Base-by-base conservation (phyloP, 2,888 invertebrate species). In the Bembecia ichneumoniformis region DNA sequence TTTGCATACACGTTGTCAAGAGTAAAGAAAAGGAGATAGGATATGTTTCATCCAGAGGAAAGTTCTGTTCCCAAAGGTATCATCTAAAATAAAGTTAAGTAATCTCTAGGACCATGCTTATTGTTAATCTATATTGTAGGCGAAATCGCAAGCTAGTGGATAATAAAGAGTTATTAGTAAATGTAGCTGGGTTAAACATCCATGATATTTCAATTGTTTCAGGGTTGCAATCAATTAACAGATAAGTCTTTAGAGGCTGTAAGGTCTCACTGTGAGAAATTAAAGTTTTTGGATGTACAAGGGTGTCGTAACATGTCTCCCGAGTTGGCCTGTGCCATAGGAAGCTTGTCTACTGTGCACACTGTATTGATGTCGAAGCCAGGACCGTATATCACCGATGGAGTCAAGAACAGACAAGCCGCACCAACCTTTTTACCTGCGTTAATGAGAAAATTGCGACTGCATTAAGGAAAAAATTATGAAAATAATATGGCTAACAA, bases 211-310 rank as follows among this genome's bases (percentile, higher is more conserved):
- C 20, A 28, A 7, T 28, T 28, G 49, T 84, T 83, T 15, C 82
- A 91, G 89, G 89, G 89, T 51, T 91, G 91, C 68, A 89, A 88
- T 57, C 87, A 88, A 60, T 68, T 92, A 20, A 91, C 91, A 1
- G 89, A 91, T 62, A 82, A 74, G 51, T 84, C 89, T 13, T 69
- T 91, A 34, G 77, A 87, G 52, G 82, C 87, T 13, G 78, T 92
- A 35, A 77, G 72, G 56, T 58, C 64, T 0, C 64, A 89, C 60
- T 89, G 90, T 60, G 70, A 78, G 51, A 82, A 83, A 53, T 72
- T 92, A 49, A 87, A 88, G 57, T 82, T 88, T 54, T 68, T 92
- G 49, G 90, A 92, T 63, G 86, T 91, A 7, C 90, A 87, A 61
- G 82, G 82, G 5, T 89, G 89, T 58, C 82, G 80, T 13, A 77